These are phyloP conservation scores for Parotocinclus haroldoi DNA, from an alignment of 2,797 vertebrate genomes.

Conservation along the genomic window DNA sequence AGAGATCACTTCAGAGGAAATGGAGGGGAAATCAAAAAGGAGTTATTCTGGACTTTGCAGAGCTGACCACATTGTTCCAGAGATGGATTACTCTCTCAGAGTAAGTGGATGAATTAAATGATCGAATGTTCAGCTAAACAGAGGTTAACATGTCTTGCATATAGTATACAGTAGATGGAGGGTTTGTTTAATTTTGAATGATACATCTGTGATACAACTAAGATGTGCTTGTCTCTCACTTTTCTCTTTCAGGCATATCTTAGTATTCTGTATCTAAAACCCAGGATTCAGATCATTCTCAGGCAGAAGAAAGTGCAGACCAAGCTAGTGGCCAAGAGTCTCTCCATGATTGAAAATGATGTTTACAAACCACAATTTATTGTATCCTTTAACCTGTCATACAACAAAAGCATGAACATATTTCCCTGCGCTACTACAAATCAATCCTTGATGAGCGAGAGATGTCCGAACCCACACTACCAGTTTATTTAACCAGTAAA, in stretches of 20 bases:
- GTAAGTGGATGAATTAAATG: slow-evolving; percentile 58
- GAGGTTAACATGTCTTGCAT: too few relatives aligned
- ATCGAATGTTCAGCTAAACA: background rate
- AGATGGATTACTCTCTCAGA: slow-evolving; percentile 80
- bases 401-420: too few relatives aligned
- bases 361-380: slow-evolving; percentile 79
- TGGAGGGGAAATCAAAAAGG: slow-evolving; percentile 56
- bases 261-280: slow-evolving; percentile 80
- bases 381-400: slow-evolving; percentile 64
- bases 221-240: slow-evolving; percentile 17
- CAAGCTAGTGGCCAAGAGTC: slow-evolving; percentile 74
- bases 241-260: slow-evolving; percentile 70
- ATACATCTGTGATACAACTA: background rate
- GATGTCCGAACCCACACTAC: too few relatives aligned
- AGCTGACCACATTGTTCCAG: slow-evolving; percentile 63
- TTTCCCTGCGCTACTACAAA: too few relatives aligned
- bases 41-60: slow-evolving; percentile 52
- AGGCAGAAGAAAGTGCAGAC: slow-evolving; percentile 74
- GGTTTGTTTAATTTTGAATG: background rate
- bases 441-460: too few relatives aligned
- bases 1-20: slow-evolving; percentile 66
- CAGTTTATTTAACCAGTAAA: too few relatives aligned
- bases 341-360: slow-evolving; percentile 72
- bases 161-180: too few relatives aligned
- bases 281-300: slow-evolving; percentile 75